phyloP scores from a whole-genome alignment of 2,113 vertebrate species.

The Myocastor coypus region DNA sequence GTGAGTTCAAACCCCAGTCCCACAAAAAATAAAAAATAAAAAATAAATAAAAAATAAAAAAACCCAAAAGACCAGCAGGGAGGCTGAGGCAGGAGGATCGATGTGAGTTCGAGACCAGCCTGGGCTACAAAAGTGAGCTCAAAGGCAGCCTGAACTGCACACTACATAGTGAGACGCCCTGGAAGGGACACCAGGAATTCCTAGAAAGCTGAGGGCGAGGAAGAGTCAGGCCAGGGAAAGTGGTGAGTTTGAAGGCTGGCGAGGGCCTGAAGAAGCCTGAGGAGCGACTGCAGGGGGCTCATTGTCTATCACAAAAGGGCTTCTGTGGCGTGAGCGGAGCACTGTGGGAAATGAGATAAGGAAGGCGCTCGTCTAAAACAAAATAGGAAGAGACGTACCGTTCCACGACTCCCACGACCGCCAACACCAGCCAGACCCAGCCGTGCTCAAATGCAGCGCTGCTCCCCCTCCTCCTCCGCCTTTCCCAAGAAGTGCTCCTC shows the following conservation, averaged over 20 bases:
- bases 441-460: rapidly evolving
- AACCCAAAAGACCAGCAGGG: too few species aligned
- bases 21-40: too few species aligned
- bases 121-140: too few species aligned
- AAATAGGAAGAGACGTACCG: not conserved
- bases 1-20: too few species aligned
- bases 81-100: too few species aligned
- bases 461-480: not conserved
- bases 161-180: not conserved
- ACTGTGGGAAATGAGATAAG: not conserved
- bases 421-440: not conserved
- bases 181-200: not conserved
- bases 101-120: too few species aligned
- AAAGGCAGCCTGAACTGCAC: too few species aligned
- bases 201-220: not conserved
- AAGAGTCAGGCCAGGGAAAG: not conserved
- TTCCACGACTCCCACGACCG: not conserved
- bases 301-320: too few species aligned
- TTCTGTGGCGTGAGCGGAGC: not conserved
- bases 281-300: not conserved
- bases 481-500: not conserved
- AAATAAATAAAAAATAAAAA: too few species aligned
- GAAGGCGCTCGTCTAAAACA: not conserved
- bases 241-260: not conserved
- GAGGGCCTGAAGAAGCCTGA: not conserved